Evolutionary conservation across 2,888 invertebrate species (phyloP).

Genomic region (Silvanus unidentatus): DNA sequence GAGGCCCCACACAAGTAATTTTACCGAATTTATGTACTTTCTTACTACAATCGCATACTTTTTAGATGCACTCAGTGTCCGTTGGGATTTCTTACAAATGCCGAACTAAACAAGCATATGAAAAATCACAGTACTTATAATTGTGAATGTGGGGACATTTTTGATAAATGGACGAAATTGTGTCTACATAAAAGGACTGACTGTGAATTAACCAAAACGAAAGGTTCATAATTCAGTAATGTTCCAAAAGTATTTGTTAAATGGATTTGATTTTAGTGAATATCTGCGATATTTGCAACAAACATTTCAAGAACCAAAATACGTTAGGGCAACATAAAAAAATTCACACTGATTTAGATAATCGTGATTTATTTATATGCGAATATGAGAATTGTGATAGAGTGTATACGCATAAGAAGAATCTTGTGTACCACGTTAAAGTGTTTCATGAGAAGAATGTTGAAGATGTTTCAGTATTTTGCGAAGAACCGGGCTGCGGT

Average conservation of each 20-base stretch:
- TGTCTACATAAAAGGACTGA: constrained; percentile 28
- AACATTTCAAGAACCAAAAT: too few species aligned
- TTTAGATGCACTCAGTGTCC: constrained; percentile 32
- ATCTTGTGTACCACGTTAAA: too few species aligned
- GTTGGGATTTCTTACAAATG: constrained; percentile 23
- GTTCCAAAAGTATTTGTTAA: too few species aligned
- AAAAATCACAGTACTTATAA: constrained; percentile 30
- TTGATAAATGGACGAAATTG: constrained; percentile 31
- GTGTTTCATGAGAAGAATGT: neutral
- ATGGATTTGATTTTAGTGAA: too few species aligned
- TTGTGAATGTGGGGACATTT: constrained; percentile 33
- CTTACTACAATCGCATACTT: constrained; percentile 1
- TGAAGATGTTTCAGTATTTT: neutral
- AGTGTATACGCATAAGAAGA: neutral
- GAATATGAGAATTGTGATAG: neutral
- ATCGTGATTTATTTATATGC: neutral
- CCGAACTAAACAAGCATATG: constrained; percentile 30
- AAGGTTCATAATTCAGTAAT: neutral
- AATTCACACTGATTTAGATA: too few species aligned
- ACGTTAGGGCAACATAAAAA: constrained; percentile 1
- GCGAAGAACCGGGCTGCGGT: too few species aligned
- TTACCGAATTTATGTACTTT: neutral
- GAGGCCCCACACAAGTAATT: too few species aligned
- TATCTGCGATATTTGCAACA: too few species aligned
- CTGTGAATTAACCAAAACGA: constrained; percentile 19